These are phyloP conservation scores for Bolinopsis microptera DNA, from an alignment of 37 sponge, comb jelly and placozoan genomes.

Conservation along the genomic window DNA sequence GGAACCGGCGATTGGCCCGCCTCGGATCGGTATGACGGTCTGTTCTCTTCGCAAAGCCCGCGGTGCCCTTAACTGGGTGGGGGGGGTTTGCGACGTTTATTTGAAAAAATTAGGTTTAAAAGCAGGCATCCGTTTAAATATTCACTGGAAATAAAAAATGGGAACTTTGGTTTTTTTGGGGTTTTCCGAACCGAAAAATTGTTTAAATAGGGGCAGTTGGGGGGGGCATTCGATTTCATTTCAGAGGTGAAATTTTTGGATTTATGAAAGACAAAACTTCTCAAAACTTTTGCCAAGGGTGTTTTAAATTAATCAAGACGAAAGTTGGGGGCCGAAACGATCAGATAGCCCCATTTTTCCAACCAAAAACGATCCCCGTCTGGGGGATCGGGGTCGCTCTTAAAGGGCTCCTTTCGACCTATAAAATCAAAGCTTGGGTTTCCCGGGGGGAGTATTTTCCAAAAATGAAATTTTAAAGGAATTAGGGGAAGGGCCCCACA, in stretches of 20 bases:
- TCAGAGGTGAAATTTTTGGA: slow-evolving; percentile 83
- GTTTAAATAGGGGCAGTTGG: slow-evolving; percentile 84
- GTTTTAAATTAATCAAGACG: slow-evolving; percentile 86
- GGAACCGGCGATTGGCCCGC: slow-evolving; percentile 72
- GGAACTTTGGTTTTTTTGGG: slow-evolving; percentile 85
- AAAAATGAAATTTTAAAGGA: slow-evolving; percentile 90
- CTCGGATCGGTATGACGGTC: slow-evolving; percentile 65
- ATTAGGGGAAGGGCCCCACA: slow-evolving; percentile 94
- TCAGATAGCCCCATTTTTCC: slow-evolving; percentile 84
- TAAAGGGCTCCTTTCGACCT: slow-evolving; percentile 67
- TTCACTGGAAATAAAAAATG: slow-evolving; percentile 85
- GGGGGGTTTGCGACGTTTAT: slow-evolving; percentile 77
- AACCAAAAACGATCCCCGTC: slow-evolving; percentile 87
- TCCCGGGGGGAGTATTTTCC: slow-evolving; percentile 86
- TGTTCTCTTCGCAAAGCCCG: slow-evolving; percentile 70
- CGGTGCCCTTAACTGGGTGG: slow-evolving; percentile 78
- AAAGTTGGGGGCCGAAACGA: slow-evolving; percentile 82
- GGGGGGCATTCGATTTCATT: slow-evolving; percentile 85
- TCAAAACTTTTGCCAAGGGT: slow-evolving; percentile 90
- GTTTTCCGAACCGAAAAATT: slow-evolving; percentile 79
- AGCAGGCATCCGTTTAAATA: slow-evolving; percentile 81
- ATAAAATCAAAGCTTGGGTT: slow-evolving; percentile 78
- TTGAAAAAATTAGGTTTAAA: slow-evolving; percentile 84
- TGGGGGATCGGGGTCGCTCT: slow-evolving; percentile 75
- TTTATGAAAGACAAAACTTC: slow-evolving; percentile 79